Conservation (phyloP, 2,888 invertebrate genomes). For the Heliconius ismenius region DNA sequence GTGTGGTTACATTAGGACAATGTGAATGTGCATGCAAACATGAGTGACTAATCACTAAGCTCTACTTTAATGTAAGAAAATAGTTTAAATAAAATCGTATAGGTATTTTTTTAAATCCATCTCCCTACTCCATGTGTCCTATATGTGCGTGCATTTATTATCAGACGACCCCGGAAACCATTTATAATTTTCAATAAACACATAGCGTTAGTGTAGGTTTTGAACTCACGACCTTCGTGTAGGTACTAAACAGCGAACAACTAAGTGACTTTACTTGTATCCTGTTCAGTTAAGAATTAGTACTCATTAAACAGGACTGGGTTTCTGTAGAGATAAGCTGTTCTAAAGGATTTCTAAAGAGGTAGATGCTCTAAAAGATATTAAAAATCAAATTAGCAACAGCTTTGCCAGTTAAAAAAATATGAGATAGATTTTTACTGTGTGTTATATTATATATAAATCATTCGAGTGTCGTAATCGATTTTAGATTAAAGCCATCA, state of each 20-base stretch:
- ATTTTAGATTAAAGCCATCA: no score
- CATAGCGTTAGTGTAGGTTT: neutral
- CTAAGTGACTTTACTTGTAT: neutral
- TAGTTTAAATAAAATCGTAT: neutral
- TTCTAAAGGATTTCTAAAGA: neutral
- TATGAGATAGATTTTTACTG: no score
- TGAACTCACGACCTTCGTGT: conserved; percentile 8
- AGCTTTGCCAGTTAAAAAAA: no score
- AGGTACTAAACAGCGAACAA: neutral
- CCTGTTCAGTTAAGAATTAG: neutral
- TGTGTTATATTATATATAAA: no score
- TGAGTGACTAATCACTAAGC: neutral
- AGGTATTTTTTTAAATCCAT: no score
- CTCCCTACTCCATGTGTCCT: neutral
- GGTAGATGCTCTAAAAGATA: neutral
- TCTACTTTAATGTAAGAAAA: neutral
- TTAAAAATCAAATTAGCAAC: neutral
- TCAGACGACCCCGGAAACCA: neutral
- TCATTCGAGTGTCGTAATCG: no score
- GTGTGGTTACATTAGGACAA: neutral
- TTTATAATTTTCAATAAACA: neutral
- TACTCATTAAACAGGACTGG: neutral
- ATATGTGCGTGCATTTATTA: neutral
- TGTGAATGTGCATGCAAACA: neutral
- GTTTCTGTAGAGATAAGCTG: neutral